A percentile compares a stretch with the other conserved stretches of the same genome.
Conservation (phyloP, 2,113 vertebrate species). For the Python bivittatus region DNA sequence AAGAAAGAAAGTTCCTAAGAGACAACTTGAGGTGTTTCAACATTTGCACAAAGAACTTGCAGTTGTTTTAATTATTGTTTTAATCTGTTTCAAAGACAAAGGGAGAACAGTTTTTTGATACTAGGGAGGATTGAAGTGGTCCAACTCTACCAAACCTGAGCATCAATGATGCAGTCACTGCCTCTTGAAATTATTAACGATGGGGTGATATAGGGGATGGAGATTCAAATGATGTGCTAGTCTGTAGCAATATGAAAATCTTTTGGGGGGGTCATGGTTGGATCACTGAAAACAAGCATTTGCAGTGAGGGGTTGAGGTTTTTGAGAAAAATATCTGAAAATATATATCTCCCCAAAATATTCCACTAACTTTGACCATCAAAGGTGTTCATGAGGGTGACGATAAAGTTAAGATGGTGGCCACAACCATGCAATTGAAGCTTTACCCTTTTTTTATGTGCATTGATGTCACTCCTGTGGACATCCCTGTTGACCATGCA, state of each 20-base stretch:
- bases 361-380: not conserved
- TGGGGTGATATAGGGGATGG: not conserved
- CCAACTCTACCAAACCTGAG: not conserved
- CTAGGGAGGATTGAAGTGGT: not conserved
- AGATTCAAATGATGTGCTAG: not conserved
- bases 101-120: not conserved
- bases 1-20: not conserved
- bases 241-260: not conserved
- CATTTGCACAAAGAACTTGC: not conserved
- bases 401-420: not conserved
- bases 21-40: not conserved
- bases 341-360: not conserved
- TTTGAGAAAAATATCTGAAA: not conserved
- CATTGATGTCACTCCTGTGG: not conserved
- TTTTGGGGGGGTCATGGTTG: not conserved
- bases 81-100: not conserved
- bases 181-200: not conserved
- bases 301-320: not conserved
- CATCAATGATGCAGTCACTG: not conserved
- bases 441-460: not conserved
- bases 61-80: not conserved
- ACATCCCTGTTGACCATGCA: not conserved
- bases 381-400: not conserved
- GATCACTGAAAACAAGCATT: not conserved
- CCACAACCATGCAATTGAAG: not conserved